phyloP scores from a whole-genome alignment of 2,113 vertebrate genomes.

The Scatophagus argus region DNA sequence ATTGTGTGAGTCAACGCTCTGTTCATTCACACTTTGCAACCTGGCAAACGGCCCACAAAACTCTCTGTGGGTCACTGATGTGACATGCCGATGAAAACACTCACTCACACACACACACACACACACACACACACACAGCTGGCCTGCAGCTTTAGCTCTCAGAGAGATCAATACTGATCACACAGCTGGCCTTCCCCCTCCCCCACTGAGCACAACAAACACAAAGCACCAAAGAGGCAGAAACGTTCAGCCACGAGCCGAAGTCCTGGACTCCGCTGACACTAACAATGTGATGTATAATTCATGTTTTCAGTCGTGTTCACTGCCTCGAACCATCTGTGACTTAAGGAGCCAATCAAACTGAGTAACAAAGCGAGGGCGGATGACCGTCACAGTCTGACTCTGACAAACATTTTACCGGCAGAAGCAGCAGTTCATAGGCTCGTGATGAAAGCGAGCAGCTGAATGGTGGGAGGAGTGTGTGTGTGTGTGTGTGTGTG shows the following conservation, averaged over 20 bases:
- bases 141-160: constrained; percentile 39
- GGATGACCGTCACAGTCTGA: not conserved
- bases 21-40: not conserved
- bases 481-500: not conserved
- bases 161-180: constrained; percentile 65
- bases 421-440: not conserved
- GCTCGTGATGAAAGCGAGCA: constrained; percentile 36
- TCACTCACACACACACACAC: not conserved
- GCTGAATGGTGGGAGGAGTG: constrained; percentile 28
- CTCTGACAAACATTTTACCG: not conserved
- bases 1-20: not conserved
- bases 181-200: constrained; percentile 25
- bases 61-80: constrained; percentile 15
- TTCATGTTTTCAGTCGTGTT: not conserved
- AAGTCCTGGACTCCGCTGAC: not conserved
- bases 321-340: not conserved
- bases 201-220: constrained; percentile 15
- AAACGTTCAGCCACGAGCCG: not conserved
- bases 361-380: not conserved
- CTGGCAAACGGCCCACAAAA: not conserved
- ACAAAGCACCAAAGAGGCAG: constrained; percentile 2
- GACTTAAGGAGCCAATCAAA: constrained; percentile 7
- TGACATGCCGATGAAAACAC: not conserved
- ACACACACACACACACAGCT: constrained; percentile 23
- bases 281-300: not conserved